These are phyloP conservation scores for Ochropleura leucogaster DNA, from an alignment of 2,888 invertebrate species.

Conservation along the genomic window DNA sequence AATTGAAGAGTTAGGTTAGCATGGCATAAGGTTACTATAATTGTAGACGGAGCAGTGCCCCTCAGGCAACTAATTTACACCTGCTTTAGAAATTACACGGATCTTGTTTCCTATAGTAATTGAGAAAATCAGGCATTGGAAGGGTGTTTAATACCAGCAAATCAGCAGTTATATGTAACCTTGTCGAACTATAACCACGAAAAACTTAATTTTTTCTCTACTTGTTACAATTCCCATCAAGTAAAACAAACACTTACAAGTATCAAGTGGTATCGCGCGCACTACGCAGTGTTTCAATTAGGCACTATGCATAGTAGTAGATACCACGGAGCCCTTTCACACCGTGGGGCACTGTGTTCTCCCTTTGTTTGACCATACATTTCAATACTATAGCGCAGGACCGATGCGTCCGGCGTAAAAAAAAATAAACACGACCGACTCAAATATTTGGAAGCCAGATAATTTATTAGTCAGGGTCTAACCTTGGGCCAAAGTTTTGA, in stretches of 20 bases:
- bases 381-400: constrained; percentile 84
- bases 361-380: constrained; percentile 89
- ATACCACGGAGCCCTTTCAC: constrained; percentile 82
- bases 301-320: constrained; percentile 83
- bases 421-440: constrained; percentile 77
- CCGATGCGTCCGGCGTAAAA: constrained; percentile 79
- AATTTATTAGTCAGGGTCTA: constrained; percentile 77
- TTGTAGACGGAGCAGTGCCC: background rate
- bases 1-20: background rate
- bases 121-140: background rate
- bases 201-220: background rate
- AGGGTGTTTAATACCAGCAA: background rate
- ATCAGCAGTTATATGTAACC: no score
- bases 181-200: background rate
- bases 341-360: constrained; percentile 77
- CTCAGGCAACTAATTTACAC: background rate
- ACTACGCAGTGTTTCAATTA: constrained; percentile 83
- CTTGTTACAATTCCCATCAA: background rate
- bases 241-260: constrained; percentile 61
- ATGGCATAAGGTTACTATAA: background rate
- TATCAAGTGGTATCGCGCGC: constrained; percentile 73
- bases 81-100: background rate
- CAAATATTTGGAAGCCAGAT: constrained; percentile 83
- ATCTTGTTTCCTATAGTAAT: background rate
- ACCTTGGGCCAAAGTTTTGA: constrained; percentile 29